Conservation (phyloP, 2,888 invertebrate species). For the Eucera pruinosa region DNA sequence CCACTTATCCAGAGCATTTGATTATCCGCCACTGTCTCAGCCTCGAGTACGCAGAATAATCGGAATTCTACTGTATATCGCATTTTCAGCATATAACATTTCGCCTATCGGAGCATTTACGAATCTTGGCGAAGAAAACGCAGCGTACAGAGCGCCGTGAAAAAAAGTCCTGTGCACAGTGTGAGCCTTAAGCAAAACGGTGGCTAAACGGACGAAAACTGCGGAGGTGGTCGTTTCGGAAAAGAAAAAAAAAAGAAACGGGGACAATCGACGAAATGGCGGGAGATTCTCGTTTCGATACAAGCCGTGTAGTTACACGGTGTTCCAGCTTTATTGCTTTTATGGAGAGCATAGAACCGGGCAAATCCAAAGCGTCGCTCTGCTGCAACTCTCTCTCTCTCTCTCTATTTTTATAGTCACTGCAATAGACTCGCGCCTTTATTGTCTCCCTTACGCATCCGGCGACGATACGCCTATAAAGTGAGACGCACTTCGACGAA, state of each 20-base stretch:
- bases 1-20: too few relatives aligned
- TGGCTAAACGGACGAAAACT: background rate
- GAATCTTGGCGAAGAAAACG: too few relatives aligned
- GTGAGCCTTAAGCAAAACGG: constrained; percentile 13
- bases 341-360: background rate
- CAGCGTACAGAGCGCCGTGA: too few relatives aligned
- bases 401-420: constrained; percentile 33
- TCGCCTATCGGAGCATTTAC: too few relatives aligned
- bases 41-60: too few relatives aligned
- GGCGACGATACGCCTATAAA: background rate
- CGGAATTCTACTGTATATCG: too few relatives aligned
- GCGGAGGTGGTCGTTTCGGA: constrained; percentile 29
- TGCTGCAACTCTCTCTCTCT: constrained; percentile 1
- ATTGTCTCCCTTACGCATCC: constrained; percentile 4
- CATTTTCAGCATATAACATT: too few relatives aligned
- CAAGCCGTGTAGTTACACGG: constrained; percentile 22
- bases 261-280: constrained; percentile 45
- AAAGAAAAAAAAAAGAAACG: constrained; percentile 16
- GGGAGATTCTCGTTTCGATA: constrained; percentile 49
- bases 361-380: background rate
- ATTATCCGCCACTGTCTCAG: too few relatives aligned
- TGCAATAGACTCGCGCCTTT: background rate
- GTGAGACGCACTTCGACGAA: constrained; percentile 11
- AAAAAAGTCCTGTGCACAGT: too few relatives aligned
- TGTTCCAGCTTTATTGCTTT: constrained; percentile 39